Evolutionary conservation across 2,113 vertebrate species (phyloP).

Genomic region (Panthera leo): DNA sequence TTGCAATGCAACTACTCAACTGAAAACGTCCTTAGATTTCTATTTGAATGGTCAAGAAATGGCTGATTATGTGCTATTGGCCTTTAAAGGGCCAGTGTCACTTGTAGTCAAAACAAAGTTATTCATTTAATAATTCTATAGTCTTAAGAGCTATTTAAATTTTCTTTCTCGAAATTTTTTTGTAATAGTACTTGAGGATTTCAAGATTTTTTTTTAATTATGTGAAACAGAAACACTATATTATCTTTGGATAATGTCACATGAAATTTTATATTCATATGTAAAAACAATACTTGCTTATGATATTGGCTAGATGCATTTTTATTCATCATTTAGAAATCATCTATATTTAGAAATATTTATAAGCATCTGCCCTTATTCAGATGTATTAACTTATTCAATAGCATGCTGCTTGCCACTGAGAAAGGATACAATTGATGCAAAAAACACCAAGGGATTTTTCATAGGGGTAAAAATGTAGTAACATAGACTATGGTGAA

Average conservation of each 20-base stretch:
- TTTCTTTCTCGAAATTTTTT: constrained; percentile 2
- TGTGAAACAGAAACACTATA: neutral
- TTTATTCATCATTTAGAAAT: constrained; percentile 59
- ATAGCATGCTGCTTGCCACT: constrained; percentile 49
- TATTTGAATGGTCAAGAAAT: constrained; percentile 77
- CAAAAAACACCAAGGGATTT: constrained; percentile 67
- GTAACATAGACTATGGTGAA: constrained; percentile 60
- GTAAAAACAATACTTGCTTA: constrained; percentile 57
- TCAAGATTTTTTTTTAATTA: constrained; percentile 46
- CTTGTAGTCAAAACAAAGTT: constrained; percentile 67
- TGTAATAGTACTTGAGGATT: neutral
- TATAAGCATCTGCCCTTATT: constrained; percentile 62
- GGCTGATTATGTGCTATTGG: constrained; percentile 72
- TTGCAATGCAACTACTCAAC: constrained; percentile 76
- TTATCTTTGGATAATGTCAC: constrained; percentile 5
- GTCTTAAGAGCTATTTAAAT: neutral
- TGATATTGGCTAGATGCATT: constrained; percentile 36
- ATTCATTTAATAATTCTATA: constrained; percentile 46
- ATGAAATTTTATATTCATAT: neutral
- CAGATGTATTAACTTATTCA: constrained; percentile 47
- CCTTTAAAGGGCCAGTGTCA: constrained; percentile 72
- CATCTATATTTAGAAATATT: constrained; percentile 44
- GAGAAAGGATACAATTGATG: constrained; percentile 68
- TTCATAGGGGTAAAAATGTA: constrained; percentile 72
- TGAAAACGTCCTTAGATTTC: constrained; percentile 78